These are phyloP conservation scores for Drosophila guanche DNA, from an alignment of 1,140 invertebrate genomes.

Conservation along the genomic window DNA sequence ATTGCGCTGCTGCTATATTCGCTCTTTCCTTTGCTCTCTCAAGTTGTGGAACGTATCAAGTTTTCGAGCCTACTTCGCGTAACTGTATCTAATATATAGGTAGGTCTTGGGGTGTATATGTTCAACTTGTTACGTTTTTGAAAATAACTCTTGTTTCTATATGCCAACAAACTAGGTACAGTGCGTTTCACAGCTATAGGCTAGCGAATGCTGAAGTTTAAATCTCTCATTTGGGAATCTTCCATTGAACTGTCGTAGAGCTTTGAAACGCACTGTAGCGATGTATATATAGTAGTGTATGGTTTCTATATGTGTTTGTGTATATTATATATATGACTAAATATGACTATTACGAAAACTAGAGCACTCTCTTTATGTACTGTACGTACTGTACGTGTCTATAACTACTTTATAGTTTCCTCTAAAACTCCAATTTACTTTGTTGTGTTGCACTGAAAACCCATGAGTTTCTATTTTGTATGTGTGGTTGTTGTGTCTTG, in stretches of 20 bases:
- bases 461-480: conserved; percentile 77
- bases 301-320: conserved; percentile 7
- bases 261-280: conserved; percentile 34
- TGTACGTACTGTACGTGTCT: conserved; percentile 43
- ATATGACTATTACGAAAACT: conserved; percentile 66
- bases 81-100: conserved; percentile 27
- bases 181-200: conserved; percentile 24
- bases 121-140: conserved; percentile 46
- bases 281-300: conserved; percentile 39
- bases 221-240: conserved; percentile 12
- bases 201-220: not conserved
- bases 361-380: conserved; percentile 61
- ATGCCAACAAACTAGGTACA: conserved; percentile 58
- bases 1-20: conserved; percentile 15
- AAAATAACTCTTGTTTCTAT: conserved; percentile 56
- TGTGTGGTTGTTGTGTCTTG: conserved; percentile 47
- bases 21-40: conserved; percentile 2
- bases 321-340: conserved; percentile 40
- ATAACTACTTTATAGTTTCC: conserved; percentile 41
- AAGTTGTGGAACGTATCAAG: conserved; percentile 51
- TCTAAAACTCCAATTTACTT: conserved; percentile 72
- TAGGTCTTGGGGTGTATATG: conserved; percentile 37
- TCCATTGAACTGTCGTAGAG: conserved; percentile 4
- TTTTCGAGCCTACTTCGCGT: conserved; percentile 46
- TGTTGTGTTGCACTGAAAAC: conserved; percentile 71